A percentile compares a stretch with the other conserved stretches of the same genome.
Conservation (phyloP, 2,888 invertebrate genomes). For the Azorinus chamasolen region DNA sequence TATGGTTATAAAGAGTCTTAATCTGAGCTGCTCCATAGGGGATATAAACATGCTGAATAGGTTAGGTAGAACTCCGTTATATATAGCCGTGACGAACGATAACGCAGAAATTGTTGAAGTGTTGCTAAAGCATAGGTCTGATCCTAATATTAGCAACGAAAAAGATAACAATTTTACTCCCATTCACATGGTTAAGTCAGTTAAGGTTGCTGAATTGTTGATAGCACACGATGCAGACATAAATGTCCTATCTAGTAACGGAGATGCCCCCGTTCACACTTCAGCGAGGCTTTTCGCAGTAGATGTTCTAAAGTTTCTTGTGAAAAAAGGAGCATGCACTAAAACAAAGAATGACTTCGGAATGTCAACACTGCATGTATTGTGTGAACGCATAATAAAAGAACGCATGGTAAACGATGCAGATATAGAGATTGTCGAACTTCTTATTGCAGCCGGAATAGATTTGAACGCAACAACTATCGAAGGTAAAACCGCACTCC, state of each 20-base stretch:
- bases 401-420: too few relatives aligned
- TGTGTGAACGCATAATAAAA: too few relatives aligned
- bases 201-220: too few relatives aligned
- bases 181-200: too few relatives aligned
- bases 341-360: too few relatives aligned
- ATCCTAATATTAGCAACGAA: neutral
- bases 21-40: neutral
- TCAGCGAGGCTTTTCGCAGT: too few relatives aligned
- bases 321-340: too few relatives aligned
- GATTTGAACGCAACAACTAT: constrained; percentile 10
- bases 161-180: neutral
- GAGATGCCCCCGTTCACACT: constrained; percentile 1
- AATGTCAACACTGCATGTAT: too few relatives aligned
- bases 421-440: neutral
- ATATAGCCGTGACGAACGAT: too few relatives aligned
- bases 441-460: constrained; percentile 14
- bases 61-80: too few relatives aligned
- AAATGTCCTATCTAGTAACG: neutral
- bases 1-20: neutral
- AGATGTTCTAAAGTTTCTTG: too few relatives aligned
- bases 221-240: too few relatives aligned
- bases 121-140: constrained; percentile 4
- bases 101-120: neutral
- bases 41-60: constrained; percentile 1
- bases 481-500: constrained; percentile 6